Percentiles rank a stretch among this genome's conserved stretches.
Conservation (phyloP, 2,113 vertebrate genomes). For the Xenus cinereus region DNA sequence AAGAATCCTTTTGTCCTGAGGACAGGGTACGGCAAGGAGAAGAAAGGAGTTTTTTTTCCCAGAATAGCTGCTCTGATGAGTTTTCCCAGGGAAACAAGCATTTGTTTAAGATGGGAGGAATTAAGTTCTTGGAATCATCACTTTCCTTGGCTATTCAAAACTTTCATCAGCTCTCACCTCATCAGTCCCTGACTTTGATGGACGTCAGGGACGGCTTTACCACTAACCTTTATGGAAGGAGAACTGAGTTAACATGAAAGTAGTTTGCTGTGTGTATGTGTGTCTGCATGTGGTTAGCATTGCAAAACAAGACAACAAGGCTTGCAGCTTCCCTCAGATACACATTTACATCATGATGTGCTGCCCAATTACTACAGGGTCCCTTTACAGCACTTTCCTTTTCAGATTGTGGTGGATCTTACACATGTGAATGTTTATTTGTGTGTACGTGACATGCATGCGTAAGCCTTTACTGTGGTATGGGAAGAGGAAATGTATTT, state of each 20-base stretch:
- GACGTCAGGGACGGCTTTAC: background rate
- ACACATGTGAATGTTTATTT: background rate
- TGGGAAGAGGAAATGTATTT: constrained; percentile 36
- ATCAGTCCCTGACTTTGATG: background rate
- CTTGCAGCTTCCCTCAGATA: constrained; percentile 9
- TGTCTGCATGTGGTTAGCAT: constrained; percentile 25
- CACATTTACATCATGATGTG: background rate
- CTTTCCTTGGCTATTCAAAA: constrained; percentile 12
- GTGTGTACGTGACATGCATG: constrained; percentile 1
- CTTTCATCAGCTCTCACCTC: background rate
- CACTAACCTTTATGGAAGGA: background rate
- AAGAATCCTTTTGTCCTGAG: constrained; percentile 20
- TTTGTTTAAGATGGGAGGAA: constrained; percentile 10
- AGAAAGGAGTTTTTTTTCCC: background rate
- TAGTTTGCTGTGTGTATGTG: background rate
- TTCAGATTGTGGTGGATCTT: constrained; percentile 20
- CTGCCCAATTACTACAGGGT: background rate
- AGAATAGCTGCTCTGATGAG: background rate
- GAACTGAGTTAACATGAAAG: constrained; percentile 22
- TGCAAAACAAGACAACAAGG: constrained; percentile 12
- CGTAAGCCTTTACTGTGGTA: constrained; percentile 22
- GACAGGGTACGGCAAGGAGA: background rate
- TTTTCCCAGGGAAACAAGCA: constrained; percentile 8
- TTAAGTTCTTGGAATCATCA: background rate
- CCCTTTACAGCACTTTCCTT: background rate